Percentiles rank a stretch among this genome's conserved stretches.
These are phyloP conservation scores for Oreochromis tanganicae DNA, from an alignment of 2,113 vertebrate species.

Conservation along the genomic window DNA sequence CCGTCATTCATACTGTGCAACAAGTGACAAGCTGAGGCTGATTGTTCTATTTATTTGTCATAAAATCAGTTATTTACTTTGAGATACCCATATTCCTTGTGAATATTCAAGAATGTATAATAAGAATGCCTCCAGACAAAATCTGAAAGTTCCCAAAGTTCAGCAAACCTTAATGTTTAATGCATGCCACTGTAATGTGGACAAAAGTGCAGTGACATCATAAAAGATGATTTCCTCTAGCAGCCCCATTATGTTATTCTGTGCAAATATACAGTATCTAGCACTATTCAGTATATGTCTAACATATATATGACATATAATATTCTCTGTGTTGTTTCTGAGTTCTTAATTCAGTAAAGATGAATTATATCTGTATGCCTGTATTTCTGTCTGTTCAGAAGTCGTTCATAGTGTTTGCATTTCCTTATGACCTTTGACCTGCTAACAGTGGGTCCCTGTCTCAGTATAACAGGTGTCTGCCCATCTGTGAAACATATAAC, in stretches of 20 bases:
- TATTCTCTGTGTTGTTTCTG: neutral
- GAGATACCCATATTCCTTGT: accelerated
- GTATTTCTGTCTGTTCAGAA: neutral
- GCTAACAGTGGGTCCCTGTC: constrained; percentile 40
- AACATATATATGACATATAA: neutral
- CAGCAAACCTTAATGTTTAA: neutral
- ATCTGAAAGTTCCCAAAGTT: neutral
- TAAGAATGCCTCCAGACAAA: accelerated
- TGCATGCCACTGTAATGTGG: neutral
- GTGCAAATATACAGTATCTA: accelerated
- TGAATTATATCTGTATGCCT: neutral
- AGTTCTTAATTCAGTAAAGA: neutral
- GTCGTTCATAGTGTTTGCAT: neutral
- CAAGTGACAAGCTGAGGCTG: neutral
- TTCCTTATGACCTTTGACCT: constrained; percentile 46
- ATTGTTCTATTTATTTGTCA: neutral
- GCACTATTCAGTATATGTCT: neutral
- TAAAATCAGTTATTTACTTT: neutral
- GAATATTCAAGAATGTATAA: neutral
- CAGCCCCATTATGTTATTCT: neutral
- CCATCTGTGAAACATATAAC: constrained; percentile 65
- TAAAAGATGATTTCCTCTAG: neutral
- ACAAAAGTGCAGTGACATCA: neutral
- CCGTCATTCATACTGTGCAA: neutral
- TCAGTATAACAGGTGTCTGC: constrained; percentile 59